Evolutionary conservation across 2,113 vertebrate species (phyloP).

Genomic region (Anser cygnoides): DNA sequence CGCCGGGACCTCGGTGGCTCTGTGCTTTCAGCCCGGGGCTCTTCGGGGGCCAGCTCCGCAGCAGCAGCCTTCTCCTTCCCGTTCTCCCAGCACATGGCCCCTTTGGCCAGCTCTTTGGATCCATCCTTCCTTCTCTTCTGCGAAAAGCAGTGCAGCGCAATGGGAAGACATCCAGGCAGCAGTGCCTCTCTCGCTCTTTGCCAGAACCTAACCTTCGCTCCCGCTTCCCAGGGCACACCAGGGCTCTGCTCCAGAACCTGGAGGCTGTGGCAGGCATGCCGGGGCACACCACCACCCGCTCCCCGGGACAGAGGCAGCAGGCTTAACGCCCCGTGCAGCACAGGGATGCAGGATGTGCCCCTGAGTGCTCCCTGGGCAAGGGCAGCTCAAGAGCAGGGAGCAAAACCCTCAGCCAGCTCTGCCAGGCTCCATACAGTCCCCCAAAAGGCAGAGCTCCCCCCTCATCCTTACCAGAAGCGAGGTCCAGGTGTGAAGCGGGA

Average conservation of each 20-base stretch:
- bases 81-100: slow-evolving; percentile 73
- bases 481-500: slow-evolving; percentile 92
- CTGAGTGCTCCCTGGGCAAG: background rate
- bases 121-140: slow-evolving; percentile 85
- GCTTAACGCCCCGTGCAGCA: background rate
- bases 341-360: background rate
- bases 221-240: background rate
- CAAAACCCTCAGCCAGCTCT: background rate
- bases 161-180: background rate
- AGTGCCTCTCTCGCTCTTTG: background rate
- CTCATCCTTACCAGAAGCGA: slow-evolving; percentile 83
- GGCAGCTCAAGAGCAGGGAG: background rate
- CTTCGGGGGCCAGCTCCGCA: slow-evolving; percentile 40
- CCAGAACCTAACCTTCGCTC: background rate
- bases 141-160: slow-evolving; percentile 33
- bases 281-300: fast-evolving
- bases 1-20: slow-evolving; percentile 74
- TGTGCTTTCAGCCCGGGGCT: slow-evolving; percentile 11
- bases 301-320: background rate
- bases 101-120: slow-evolving; percentile 75
- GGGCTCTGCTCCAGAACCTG: too few relatives aligned
- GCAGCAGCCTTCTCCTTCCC: slow-evolving; percentile 73
- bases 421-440: background rate
- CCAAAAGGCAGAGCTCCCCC: background rate
- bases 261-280: background rate